These are phyloP conservation scores for Gisinianus flammeolus DNA, from an alignment of 2,888 invertebrate species.

Conservation along the genomic window DNA sequence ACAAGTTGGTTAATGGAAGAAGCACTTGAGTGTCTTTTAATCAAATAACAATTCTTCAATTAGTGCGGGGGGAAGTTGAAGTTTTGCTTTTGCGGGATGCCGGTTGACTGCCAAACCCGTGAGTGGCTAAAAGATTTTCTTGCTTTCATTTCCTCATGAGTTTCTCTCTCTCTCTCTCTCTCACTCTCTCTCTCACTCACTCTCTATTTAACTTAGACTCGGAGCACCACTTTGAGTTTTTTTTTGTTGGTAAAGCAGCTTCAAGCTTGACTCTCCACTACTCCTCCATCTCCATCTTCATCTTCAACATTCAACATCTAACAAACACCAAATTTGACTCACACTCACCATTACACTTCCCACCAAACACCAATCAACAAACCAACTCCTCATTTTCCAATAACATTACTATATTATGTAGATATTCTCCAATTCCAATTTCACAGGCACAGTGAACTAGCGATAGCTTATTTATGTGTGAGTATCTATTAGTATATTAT, in stretches of 20 bases:
- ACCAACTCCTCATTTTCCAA: background rate
- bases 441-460: background rate
- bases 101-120: conserved; percentile 17
- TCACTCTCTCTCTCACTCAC: background rate
- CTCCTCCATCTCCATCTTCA: background rate
- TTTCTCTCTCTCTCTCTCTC: background rate
- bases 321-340: background rate
- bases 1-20: background rate
- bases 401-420: background rate
- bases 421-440: background rate
- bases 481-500: background rate
- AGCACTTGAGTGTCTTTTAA: conserved; percentile 22
- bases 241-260: too few species aligned
- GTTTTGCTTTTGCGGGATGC: conserved; percentile 13
- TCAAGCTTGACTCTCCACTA: too few species aligned
- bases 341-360: background rate
- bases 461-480: background rate
- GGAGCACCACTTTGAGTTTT: background rate
- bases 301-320: background rate
- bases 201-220: background rate
- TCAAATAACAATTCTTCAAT: conserved; percentile 25
- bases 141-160: background rate
- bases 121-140: conserved; percentile 11
- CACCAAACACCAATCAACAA: too few species aligned
- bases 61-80: conserved; percentile 4